A percentile compares a stretch with the other conserved stretches of the same genome.
These are phyloP conservation scores for Hippolais icterina DNA, from an alignment of 2,113 vertebrate genomes.

Conservation along the genomic window DNA sequence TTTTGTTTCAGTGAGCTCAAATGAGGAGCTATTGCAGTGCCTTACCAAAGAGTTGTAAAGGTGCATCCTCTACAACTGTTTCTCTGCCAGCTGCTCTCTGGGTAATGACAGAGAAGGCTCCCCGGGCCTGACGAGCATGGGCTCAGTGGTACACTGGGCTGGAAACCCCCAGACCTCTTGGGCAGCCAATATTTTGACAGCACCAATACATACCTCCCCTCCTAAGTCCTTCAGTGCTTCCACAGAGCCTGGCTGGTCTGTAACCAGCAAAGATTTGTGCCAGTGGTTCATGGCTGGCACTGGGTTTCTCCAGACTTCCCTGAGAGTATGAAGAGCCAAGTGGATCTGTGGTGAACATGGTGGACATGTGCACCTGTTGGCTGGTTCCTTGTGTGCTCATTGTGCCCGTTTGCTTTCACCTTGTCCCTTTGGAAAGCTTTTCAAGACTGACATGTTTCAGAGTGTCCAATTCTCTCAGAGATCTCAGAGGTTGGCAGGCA, in stretches of 20 bases:
- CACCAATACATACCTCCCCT: fast-evolving
- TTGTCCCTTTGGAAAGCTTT: not conserved
- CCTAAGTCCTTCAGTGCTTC: fast-evolving
- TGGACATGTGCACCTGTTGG: not conserved
- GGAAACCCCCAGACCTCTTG: not conserved
- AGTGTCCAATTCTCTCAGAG: not conserved
- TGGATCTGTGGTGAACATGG: not conserved
- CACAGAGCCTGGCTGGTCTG: not conserved
- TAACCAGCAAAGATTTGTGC: fast-evolving
- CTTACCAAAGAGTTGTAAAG: not conserved
- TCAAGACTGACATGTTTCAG: not conserved
- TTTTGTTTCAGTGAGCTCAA: not conserved
- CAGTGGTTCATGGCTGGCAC: not conserved
- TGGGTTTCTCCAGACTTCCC: not conserved
- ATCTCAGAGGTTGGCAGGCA: not conserved
- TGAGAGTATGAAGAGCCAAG: not conserved
- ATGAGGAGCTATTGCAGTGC: not conserved
- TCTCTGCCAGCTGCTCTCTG: not conserved
- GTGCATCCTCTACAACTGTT: fast-evolving
- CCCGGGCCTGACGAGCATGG: fast-evolving
- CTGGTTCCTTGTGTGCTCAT: not conserved
- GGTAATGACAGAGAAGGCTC: not conserved
- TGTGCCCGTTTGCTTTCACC: not conserved
- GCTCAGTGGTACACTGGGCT: not conserved
- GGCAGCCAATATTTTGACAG: not conserved